phyloP scores from a whole-genome alignment of 1,140 invertebrate species.

The Cecropterus lyciades region DNA sequence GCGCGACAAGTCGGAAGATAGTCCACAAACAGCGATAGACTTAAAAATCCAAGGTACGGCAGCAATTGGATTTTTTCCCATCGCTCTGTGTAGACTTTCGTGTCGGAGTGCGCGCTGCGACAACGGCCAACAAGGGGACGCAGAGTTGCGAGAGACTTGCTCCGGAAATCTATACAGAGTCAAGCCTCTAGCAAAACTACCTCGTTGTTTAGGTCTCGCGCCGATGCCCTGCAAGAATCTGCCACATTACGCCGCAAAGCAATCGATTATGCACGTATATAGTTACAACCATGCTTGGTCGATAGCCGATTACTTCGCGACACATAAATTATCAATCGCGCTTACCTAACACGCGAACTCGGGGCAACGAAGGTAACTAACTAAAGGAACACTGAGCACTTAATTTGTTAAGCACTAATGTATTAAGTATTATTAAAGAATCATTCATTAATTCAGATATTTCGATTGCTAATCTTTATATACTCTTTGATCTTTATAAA shows the following conservation, averaged over 20 bases:
- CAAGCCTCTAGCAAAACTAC: constrained; percentile 64
- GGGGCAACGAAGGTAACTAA: constrained; percentile 1
- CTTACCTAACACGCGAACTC: constrained; percentile 20
- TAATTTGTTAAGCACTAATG: no score
- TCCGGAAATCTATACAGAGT: constrained; percentile 62
- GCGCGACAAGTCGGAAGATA: constrained; percentile 55
- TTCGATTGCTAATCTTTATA: no score
- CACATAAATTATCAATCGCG: neutral
- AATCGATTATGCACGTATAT: constrained; percentile 26
- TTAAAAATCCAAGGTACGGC: constrained; percentile 70
- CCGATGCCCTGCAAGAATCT: constrained; percentile 35
- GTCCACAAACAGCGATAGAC: constrained; percentile 77
- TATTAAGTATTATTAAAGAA: no score
- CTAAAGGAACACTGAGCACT: neutral
- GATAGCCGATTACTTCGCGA: constrained; percentile 9
- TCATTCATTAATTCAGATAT: no score
- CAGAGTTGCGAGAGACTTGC: constrained; percentile 62
- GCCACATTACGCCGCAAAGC: constrained; percentile 30
- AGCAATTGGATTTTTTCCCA: constrained; percentile 78
- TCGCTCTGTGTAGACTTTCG: constrained; percentile 73
- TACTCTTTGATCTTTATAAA: no score
- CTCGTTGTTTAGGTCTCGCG: constrained; percentile 24
- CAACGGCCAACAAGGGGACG: constrained; percentile 44
- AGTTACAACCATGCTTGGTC: neutral
- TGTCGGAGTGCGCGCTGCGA: constrained; percentile 39